phyloP scores from a whole-genome alignment of 2,797 vertebrate genomes.

The Coccyzus lansbergi region DNA sequence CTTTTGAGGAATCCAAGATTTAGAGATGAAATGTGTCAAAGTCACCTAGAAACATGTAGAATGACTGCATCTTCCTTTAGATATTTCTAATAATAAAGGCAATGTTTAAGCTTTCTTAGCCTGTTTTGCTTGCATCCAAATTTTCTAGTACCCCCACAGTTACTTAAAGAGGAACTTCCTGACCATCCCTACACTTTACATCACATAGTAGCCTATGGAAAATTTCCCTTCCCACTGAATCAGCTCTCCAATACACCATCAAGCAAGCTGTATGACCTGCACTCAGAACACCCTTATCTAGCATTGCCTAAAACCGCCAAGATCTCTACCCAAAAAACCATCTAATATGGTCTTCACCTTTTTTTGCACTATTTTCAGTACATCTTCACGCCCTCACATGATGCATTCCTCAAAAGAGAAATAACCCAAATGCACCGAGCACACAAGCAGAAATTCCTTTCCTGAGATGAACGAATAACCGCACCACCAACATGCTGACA shows the following conservation, averaged over 20 bases:
- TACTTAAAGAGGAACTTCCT: not conserved
- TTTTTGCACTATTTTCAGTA: not conserved
- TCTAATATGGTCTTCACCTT: not conserved
- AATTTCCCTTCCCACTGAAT: not conserved
- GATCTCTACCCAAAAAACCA: not conserved
- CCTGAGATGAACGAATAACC: not conserved
- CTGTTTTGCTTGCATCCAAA: not conserved
- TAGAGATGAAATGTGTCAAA: not conserved
- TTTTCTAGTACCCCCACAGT: not conserved
- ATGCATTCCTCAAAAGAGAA: not conserved
- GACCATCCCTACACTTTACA: not conserved
- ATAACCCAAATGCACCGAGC: not conserved
- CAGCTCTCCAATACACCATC: not conserved
- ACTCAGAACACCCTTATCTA: not conserved
- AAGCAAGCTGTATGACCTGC: not conserved
- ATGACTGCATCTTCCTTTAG: accelerated
- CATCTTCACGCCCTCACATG: not conserved
- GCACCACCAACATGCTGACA: not conserved
- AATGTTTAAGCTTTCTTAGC: not conserved
- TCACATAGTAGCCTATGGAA: not conserved
- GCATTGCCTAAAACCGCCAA: accelerated
- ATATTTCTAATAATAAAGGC: not conserved
- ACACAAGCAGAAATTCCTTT: not conserved
- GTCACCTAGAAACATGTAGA: not conserved
- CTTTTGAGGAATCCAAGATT: not conserved